Evolutionary conservation across 2,113 vertebrate species (phyloP).

Genomic region (Scatophagus argus): DNA sequence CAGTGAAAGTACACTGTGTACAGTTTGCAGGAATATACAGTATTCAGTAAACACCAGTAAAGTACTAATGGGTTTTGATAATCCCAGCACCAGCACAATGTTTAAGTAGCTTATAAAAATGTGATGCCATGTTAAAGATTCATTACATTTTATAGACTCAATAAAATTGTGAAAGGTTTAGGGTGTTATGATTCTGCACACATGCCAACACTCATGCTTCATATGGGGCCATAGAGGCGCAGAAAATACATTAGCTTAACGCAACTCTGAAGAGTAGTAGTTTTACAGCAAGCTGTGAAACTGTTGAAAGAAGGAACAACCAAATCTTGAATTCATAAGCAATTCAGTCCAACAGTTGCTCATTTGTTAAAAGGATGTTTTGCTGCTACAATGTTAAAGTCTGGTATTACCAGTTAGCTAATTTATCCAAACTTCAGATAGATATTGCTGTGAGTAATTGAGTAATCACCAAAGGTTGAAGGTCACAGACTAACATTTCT

Average conservation of each 20-base stretch:
- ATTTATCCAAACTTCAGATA: neutral
- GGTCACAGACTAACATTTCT: neutral
- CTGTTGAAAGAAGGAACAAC: neutral
- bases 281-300: neutral
- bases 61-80: conserved; percentile 56
- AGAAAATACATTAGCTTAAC: conserved; percentile 57
- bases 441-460: neutral
- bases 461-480: too few relatives aligned
- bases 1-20: conserved; percentile 10
- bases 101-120: conserved; percentile 48
- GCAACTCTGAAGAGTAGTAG: conserved; percentile 14
- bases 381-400: too few relatives aligned
- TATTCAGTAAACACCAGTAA: conserved; percentile 4
- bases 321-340: neutral
- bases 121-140: conserved; percentile 54
- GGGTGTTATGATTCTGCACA: conserved; percentile 45
- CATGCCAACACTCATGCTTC: conserved; percentile 28
- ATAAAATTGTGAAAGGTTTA: conserved; percentile 51
- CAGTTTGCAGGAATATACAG: conserved; percentile 12
- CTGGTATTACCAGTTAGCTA: too few relatives aligned
- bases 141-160: conserved; percentile 74
- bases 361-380: too few relatives aligned
- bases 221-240: conserved; percentile 25
- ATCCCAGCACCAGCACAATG: conserved; percentile 32
- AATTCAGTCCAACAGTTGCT: neutral